Base-by-base conservation (phyloP, 2,113 vertebrate genomes). In the Coracopsis vasa region DNA sequence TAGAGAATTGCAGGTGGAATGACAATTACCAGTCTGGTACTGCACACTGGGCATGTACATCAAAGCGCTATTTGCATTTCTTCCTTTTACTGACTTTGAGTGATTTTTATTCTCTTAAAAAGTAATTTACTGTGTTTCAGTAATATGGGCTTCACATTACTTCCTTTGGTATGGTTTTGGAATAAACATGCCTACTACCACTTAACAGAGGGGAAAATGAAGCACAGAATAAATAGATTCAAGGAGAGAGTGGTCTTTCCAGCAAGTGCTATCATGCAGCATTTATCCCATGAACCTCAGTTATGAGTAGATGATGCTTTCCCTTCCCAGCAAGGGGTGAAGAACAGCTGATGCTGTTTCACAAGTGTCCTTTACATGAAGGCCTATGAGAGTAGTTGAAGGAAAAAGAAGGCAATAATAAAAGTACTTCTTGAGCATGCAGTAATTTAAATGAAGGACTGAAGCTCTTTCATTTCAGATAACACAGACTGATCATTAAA, bases 361-460 rank as follows among this genome's bases (percentile, higher is more conserved):
- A 31, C 12, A 53, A 37, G 10, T 23, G 53, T 33, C 51, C 35
- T 75, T 7, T 75, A n/a, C 19, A 37, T 0, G 0, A 78, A 54
- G 35, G 42, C 14, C 13, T 66, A 15, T 13, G 33, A 75, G 51
- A 79, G 10, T 7, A 47, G 62, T 3, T 20, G 10, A 62, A 65
- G 42, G n/a, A 48, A 4, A n/a, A 80, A 87, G 24, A 2, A 18
- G 27, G n/a, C 21, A 41, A 19, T 53, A 31, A 67, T 44, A n/a
- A 56, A 82, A 42, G 19, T 21, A 39, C 21, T 67, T 78, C 35
- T 50, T 47, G 29, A 81, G 41, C 56, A 31, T 20, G 24, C 18
- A 78, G 17, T 0, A 0, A 6, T 84, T 79, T 56, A 13, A 84
- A 74, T 37, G 27, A 86, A 73, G 64, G 31, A 29, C 69, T 65